phyloP scores from a whole-genome alignment of 2,888 invertebrate genomes.

The Epinotia ramella region DNA sequence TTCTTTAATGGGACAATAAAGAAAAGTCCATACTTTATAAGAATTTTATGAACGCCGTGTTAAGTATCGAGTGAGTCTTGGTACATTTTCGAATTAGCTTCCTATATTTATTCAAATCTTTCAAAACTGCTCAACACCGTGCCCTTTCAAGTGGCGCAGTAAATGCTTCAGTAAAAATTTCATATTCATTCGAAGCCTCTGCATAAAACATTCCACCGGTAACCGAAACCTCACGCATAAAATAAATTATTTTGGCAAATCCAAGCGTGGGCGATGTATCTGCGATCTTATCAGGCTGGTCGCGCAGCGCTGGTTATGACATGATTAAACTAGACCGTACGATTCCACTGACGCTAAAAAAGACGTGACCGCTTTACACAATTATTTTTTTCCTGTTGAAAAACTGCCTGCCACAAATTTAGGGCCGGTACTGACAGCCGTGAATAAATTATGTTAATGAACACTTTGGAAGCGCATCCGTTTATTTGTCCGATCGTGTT shows the following conservation, averaged over 20 bases:
- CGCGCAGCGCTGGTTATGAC: slow-evolving; percentile 74
- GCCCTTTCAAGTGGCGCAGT: slow-evolving; percentile 16
- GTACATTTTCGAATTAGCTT: slow-evolving; percentile 4
- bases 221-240: slow-evolving; percentile 72
- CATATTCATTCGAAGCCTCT: slow-evolving; percentile 64
- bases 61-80: background rate
- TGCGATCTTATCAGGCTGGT: slow-evolving; percentile 70
- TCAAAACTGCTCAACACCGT: slow-evolving; percentile 5
- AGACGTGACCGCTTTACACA: slow-evolving; percentile 81
- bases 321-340: slow-evolving; percentile 77
- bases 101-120: slow-evolving; percentile 25
- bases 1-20: too few relatives aligned
- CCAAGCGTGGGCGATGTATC: slow-evolving; percentile 68
- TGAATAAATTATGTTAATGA: slow-evolving; percentile 84
- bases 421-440: slow-evolving; percentile 79
- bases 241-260: slow-evolving; percentile 76
- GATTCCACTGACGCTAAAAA: slow-evolving; percentile 74
- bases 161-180: slow-evolving; percentile 58
- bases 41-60: too few relatives aligned
- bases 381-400: slow-evolving; percentile 73
- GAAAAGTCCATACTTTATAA: too few relatives aligned
- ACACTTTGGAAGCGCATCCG: slow-evolving; percentile 80
- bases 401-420: slow-evolving; percentile 81
- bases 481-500: slow-evolving; percentile 73
- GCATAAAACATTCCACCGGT: slow-evolving; percentile 68